These are phyloP conservation scores for Lamprologus callipterus DNA, from an alignment of 2,113 vertebrate species.

Conservation along the genomic window DNA sequence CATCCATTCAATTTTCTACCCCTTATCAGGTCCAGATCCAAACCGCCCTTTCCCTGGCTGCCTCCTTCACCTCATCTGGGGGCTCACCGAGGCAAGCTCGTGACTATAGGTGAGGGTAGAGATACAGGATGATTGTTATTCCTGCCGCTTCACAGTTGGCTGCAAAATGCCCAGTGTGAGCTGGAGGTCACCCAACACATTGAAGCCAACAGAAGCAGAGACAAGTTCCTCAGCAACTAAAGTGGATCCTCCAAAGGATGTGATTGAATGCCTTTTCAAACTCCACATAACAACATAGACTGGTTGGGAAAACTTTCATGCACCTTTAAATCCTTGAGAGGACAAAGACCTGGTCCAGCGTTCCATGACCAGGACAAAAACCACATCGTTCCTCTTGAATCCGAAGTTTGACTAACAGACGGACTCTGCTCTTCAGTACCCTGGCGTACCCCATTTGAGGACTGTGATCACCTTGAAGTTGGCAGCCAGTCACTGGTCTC, in stretches of 20 bases:
- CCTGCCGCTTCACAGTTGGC: neutral
- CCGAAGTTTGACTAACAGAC: neutral
- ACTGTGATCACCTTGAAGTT: neutral
- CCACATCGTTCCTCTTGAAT: neutral
- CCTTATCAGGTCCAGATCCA: neutral
- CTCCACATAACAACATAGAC: neutral
- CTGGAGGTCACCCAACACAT: neutral
- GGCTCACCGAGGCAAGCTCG: neutral
- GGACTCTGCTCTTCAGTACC: neutral
- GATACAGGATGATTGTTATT: neutral
- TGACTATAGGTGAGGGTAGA: neutral
- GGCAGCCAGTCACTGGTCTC: neutral
- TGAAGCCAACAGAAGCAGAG: neutral
- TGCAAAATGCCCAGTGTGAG: neutral
- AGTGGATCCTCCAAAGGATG: neutral
- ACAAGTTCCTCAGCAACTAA: neutral
- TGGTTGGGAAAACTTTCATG: neutral
- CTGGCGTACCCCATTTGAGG: neutral
- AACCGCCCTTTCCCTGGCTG: fast-evolving
- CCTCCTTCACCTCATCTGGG: neutral
- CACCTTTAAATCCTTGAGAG: neutral
- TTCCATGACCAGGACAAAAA: neutral
- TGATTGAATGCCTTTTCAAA: neutral
- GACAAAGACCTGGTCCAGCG: neutral
- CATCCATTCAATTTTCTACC: neutral